A percentile compares a stretch with the other conserved stretches of the same genome.
These are phyloP conservation scores for Anguilla marmorata DNA, from an alignment of 2,797 vertebrate species.

Conservation along the genomic window DNA sequence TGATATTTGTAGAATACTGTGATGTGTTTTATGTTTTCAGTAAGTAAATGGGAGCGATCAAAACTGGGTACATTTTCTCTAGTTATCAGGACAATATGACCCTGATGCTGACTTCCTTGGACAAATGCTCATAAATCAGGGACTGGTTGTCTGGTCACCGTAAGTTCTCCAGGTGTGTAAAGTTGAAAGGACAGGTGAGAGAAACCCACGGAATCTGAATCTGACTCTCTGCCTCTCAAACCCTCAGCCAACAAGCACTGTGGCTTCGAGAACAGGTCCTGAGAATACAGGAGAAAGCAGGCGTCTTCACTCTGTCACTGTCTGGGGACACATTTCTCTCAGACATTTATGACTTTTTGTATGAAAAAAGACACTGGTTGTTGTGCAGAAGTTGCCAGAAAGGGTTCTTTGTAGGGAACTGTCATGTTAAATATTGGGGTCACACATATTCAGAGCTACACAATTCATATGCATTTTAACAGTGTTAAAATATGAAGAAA, in stretches of 20 bases:
- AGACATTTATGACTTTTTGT: neutral
- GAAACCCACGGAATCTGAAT: no score
- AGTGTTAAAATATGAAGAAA: neutral
- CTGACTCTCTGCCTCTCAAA: no score
- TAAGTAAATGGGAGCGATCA: no score
- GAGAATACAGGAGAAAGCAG: neutral
- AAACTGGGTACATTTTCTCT: no score
- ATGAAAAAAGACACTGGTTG: neutral
- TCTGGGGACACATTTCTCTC: neutral
- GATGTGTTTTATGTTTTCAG: neutral
- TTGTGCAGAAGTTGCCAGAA: neutral
- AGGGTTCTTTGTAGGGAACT: neutral
- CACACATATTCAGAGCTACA: neutral
- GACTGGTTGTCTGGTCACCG: no score
- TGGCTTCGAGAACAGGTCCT: neutral
- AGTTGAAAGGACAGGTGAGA: no score
- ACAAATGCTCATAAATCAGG: no score
- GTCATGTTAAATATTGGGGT: neutral
- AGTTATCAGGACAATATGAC: no score
- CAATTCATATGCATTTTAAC: neutral
- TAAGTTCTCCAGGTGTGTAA: no score
- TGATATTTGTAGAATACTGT: constrained; percentile 12
- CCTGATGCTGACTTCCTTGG: no score
- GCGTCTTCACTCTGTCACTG: neutral
- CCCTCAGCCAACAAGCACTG: no score